Evolutionary conservation across 2,113 vertebrate genomes (phyloP).

Genomic region (Origma solitaria): DNA sequence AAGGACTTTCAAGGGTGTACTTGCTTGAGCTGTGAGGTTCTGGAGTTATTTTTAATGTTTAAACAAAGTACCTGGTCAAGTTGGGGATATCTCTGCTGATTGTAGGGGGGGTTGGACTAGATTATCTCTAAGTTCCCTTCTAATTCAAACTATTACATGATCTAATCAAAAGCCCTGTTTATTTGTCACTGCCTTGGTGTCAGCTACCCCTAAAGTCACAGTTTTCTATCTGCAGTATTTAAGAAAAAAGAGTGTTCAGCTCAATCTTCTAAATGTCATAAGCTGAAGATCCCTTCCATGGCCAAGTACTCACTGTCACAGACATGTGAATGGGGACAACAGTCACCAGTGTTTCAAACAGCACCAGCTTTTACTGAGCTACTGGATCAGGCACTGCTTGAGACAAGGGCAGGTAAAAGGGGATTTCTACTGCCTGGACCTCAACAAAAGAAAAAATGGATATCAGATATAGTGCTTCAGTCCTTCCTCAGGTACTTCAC

Average conservation of each 20-base stretch:
- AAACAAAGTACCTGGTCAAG: not conserved
- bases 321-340: not conserved
- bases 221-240: not conserved
- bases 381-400: not conserved
- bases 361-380: not conserved
- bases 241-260: not conserved
- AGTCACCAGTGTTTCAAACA: not conserved
- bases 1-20: not conserved
- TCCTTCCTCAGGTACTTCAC: not conserved
- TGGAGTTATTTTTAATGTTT: not conserved
- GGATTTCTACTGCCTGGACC: not conserved
- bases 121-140: not conserved
- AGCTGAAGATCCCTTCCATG: not conserved
- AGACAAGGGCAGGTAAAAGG: not conserved
- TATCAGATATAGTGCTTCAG: not conserved
- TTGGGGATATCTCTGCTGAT: not conserved
- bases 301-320: not conserved
- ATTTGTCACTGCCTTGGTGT: not conserved
- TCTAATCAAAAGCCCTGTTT: not conserved
- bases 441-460: not conserved
- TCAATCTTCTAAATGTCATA: not conserved
- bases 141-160: not conserved
- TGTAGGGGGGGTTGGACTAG: not conserved
- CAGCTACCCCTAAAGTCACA: not conserved
- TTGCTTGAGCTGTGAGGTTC: not conserved